Percentiles rank a stretch among this genome's conserved stretches.
These are phyloP conservation scores for Pelodiscus sinensis DNA, from an alignment of 2,113 vertebrate species.

Conservation along the genomic window DNA sequence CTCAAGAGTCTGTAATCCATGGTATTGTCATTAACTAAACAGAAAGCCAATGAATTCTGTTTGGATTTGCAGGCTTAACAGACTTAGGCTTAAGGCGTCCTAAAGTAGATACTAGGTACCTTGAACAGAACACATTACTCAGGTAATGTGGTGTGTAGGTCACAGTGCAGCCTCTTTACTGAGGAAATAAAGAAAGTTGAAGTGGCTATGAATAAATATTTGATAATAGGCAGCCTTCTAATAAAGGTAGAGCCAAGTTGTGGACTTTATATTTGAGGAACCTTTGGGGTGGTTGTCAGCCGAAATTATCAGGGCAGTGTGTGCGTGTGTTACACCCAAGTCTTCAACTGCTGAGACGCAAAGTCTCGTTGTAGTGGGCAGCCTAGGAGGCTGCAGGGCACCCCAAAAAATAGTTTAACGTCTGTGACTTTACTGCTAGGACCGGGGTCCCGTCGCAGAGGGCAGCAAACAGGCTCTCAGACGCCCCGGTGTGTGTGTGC, in stretches of 20 bases:
- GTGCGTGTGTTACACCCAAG: too few species aligned
- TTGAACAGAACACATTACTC: not conserved
- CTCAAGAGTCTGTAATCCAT: not conserved
- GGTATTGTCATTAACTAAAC: not conserved
- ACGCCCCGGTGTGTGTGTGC: too few species aligned
- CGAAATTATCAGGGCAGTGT: too few species aligned
- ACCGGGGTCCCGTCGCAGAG: too few species aligned
- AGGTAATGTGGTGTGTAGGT: not conserved
- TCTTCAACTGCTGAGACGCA: too few species aligned
- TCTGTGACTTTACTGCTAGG: too few species aligned
- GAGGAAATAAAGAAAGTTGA: not conserved
- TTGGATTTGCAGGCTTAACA: not conserved
- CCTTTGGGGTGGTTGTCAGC: accelerated
- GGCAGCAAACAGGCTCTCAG: too few species aligned
- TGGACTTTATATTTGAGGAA: accelerated
- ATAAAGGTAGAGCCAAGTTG: accelerated
- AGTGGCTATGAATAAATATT: accelerated
- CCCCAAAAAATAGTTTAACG: too few species aligned
- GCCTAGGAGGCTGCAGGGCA: too few species aligned
- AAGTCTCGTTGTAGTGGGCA: too few species aligned
- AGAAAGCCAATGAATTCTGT: not conserved
- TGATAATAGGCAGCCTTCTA: accelerated
- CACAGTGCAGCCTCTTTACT: not conserved
- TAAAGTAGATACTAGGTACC: not conserved
- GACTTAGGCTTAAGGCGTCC: accelerated